Evolutionary conservation across 2,113 vertebrate genomes (phyloP), one percentile per base, ranked within the genome.

Genomic region (Vidua chalybeata): DNA sequence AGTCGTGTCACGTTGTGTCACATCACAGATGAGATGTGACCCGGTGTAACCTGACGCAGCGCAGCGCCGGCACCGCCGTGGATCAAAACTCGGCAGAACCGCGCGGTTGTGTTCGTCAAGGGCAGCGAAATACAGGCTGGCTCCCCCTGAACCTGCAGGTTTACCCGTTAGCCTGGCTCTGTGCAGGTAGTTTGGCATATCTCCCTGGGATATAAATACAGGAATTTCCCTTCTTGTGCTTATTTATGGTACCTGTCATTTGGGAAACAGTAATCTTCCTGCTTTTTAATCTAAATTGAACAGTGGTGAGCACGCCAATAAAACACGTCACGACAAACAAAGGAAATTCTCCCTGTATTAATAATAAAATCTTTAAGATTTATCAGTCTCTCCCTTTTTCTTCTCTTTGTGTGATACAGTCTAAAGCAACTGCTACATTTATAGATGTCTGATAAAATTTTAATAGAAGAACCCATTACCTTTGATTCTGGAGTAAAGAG

Each of bases 311-410:
- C 26, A 2, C 24, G 86, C 94, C 96, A 95, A 97, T 97, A 97
- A 98, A 97, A 96, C 97, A 97, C 81, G 5, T 97, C 93, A 92
- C 18, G 61, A 81, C 88, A 97, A 96, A 96, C 92, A 97, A 98
- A 97, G 96, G 97, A 97, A 97, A 95, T 97, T 97, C 96, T 97
- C 86, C 94, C 75, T 43, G 61, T 97, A 98, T 98, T 97, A 97
- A 98, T 97, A 98, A 97, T 95, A 97, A 97, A 98, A 97, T 97
- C 93, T 89, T 93, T 78, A 96, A 97, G 97, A 97, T 97, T 98
- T 98, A 98, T 98, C 97, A 95, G 92, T 58, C 78, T 97, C 92
- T 96, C 95, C 85, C 45, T 96, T 76, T 96, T 97, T 94, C 94
- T 94, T 92, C 41, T 18, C 92, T 94, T 94, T 97, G 95, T 97